A percentile compares a stretch with the other conserved stretches of the same genome.
These are phyloP conservation scores for Mareca strepera DNA, from an alignment of 2,797 vertebrate species.

Conservation along the genomic window DNA sequence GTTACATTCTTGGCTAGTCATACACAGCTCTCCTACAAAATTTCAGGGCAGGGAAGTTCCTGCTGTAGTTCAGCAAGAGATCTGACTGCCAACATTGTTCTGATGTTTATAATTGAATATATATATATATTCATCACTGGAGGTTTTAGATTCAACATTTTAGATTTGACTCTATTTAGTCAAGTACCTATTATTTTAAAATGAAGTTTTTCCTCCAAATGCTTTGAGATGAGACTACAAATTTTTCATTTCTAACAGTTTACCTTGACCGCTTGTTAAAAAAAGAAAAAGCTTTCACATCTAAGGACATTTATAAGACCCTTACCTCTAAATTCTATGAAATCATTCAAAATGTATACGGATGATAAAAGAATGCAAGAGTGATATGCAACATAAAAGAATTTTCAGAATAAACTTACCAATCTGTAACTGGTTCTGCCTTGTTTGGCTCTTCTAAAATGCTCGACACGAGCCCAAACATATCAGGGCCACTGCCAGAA, in stretches of 20 bases:
- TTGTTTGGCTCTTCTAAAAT: conserved; percentile 73
- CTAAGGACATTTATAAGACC: background rate
- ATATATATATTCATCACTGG: background rate
- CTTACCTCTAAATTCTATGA: background rate
- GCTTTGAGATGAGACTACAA: background rate
- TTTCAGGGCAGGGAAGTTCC: background rate
- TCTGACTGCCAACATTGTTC: background rate
- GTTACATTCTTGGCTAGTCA: rapidly evolving
- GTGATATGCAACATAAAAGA: rapidly evolving
- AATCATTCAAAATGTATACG: background rate
- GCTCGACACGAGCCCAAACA: conserved; percentile 71
- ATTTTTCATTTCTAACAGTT: background rate
- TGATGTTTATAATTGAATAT: background rate
- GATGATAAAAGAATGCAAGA: background rate
- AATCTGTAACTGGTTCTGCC: conserved; percentile 69
- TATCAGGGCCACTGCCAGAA: conserved; percentile 67
- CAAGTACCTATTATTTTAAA: background rate
- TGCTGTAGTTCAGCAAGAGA: background rate
- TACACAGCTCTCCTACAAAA: background rate
- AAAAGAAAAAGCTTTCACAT: background rate
- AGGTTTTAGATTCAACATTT: background rate
- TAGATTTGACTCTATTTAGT: background rate
- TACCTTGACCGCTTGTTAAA: background rate
- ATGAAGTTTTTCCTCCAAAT: rapidly evolving
- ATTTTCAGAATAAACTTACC: conserved; percentile 55